A percentile compares a stretch with the other conserved stretches of the same genome.
Conservation (phyloP, 2,113 vertebrate species). For the Falco punctatus region DNA sequence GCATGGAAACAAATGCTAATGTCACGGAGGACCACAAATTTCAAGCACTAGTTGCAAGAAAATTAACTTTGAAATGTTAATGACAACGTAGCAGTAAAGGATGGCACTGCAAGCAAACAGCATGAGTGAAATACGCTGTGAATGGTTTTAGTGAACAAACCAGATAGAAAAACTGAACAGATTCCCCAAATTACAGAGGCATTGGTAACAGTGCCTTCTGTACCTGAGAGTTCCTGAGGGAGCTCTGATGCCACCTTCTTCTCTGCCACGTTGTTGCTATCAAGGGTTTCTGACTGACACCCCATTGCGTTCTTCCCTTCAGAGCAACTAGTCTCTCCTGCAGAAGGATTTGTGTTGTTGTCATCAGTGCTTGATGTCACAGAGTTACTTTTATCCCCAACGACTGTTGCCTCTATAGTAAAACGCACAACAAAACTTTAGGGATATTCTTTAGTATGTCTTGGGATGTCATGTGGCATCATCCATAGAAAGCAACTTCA, state of each 20-base stretch:
- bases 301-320: conserved; percentile 83
- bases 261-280: conserved; percentile 79
- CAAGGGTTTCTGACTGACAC: conserved; percentile 74
- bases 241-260: conserved; percentile 79
- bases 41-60: conserved; percentile 66
- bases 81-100: conserved; percentile 70
- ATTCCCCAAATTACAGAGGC: conserved; percentile 79
- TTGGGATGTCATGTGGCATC: conserved; percentile 49
- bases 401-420: conserved; percentile 82
- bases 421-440: conserved; percentile 82
- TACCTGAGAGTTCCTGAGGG: conserved; percentile 86
- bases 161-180: conserved; percentile 58
- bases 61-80: conserved; percentile 72
- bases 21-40: conserved; percentile 30
- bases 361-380: conserved; percentile 76
- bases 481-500: conserved; percentile 35
- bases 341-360: conserved; percentile 78
- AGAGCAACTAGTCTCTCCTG: conserved; percentile 78
- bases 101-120: conserved; percentile 74
- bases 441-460: conserved; percentile 68
- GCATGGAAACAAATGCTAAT: conserved; percentile 58
- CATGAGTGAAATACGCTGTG: conserved; percentile 51
- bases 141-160: conserved; percentile 66
- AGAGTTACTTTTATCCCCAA: conserved; percentile 81
- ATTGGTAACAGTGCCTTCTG: conserved; percentile 72